Conservation (phyloP, 2,888 invertebrate species). For the Synergus gifuensis region DNA sequence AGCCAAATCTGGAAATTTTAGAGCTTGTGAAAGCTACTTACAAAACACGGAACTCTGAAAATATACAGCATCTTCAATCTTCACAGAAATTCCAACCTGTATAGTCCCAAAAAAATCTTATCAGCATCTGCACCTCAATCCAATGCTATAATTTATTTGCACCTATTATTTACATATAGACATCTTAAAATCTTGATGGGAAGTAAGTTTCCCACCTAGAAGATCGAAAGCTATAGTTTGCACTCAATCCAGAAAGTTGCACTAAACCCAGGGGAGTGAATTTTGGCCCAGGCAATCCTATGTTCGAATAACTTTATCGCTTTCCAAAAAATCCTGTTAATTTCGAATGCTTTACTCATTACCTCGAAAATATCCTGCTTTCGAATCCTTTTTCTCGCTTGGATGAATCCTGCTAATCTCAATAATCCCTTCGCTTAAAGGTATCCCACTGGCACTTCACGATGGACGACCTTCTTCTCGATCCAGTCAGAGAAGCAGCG, state of each 20-base stretch:
- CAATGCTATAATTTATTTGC: background rate
- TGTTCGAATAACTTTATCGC: background rate
- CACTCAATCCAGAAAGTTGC: background rate
- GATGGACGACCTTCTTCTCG: slow-evolving; percentile 81
- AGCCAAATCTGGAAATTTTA: background rate
- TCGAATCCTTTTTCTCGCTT: background rate
- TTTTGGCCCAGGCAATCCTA: background rate
- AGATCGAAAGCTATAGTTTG: background rate
- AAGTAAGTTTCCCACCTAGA: background rate
- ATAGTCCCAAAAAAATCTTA: background rate
- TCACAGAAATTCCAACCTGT: background rate
- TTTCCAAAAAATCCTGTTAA: background rate
- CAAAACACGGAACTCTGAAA: background rate
- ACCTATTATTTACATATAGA: background rate
- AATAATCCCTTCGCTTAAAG: slow-evolving; percentile 69
- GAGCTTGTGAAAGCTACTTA: no score
- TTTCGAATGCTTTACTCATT: background rate
- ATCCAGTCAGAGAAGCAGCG: slow-evolving; percentile 81
- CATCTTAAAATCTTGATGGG: background rate
- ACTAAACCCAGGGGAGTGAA: background rate
- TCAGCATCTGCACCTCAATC: background rate
- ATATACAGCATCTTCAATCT: background rate
- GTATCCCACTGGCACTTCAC: slow-evolving; percentile 82
- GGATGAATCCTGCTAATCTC: slow-evolving; percentile 9
- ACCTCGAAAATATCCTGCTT: background rate